Evolutionary conservation across 2,113 vertebrate genomes (phyloP), one percentile per base, ranked within the genome.

Genomic region (Delphinus delphis): DNA sequence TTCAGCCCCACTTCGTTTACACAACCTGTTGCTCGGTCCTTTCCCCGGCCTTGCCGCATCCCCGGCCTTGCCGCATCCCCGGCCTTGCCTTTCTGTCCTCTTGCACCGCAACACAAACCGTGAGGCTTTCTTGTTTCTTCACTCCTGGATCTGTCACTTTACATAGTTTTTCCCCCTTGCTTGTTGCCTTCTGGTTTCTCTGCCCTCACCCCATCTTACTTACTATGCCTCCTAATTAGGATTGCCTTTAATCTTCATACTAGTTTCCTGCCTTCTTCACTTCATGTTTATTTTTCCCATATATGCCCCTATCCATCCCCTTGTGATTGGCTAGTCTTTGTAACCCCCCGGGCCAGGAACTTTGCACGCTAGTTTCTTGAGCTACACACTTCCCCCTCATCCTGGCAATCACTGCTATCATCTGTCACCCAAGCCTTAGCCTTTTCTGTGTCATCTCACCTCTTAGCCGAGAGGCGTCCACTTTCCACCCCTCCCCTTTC

Each of bases 1-100:
- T 47, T 28, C 63, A 15, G 63, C 17, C 82, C 55, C 36, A 33
- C 53, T 21, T n/a, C 28, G 3, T n/a, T 33, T 33, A 68, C 93
- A 60, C 95, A 77, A 97, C 98, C 96, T 98, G 97, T 98, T 98
- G 98, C 98, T 96, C 65, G 1, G 85, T 70, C 50, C 79, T 79
- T n/a, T 47, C 23, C 68, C 6, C 1, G n/a, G 41, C n/a, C 79
- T 36, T 9, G 3, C 80, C 21, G 8, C 76, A 10, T 63, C 80
- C 68, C 6, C 1, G n/a, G 41, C n/a, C 79, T 36, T 9, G 3
- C 84, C 21, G 8, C 76, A 11, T 63, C 80, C 9, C 50, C 6
- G 20, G 53, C 41, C 76, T 73, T 28, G 79, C 68, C 55, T 53
- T 83, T 73, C 73, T 90, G 58, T 14, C 8, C 68, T 60, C 67